Base-by-base conservation (phyloP, 2,797 vertebrate genomes). In the Crossoptilon crossoptilon region DNA sequence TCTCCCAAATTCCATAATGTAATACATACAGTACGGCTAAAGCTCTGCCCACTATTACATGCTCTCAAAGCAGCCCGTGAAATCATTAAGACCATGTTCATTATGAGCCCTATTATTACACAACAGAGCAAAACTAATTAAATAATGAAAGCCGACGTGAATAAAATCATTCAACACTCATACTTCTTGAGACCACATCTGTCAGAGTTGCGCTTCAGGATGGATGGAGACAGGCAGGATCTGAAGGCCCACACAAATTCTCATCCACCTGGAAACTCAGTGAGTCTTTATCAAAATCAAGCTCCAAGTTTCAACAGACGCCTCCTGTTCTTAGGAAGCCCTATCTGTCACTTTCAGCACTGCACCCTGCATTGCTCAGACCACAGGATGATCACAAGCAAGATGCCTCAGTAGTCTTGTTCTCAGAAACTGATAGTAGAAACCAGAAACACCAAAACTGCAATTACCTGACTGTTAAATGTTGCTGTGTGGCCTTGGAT, bases 101-200 rank as follows among this genome's bases (percentile, higher is more conserved):
- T 96, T 89, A 91, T 94, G 91, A 96, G 90, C 46, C 60, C 82
- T 87, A 91, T 95, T 96, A 97, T 86, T 97, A 79, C 80, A 89
- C 82, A 82, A 90, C 89, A 93, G 44, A 90, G 80, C 93, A 96
- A 94, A 97, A 91, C 87, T 96, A 96, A 97, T 97, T 97, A 90
- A 97, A 97, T 90, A 97, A 97, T 96, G 85, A 11, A 97, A 97
- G 94, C 72, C 87, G 89, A 97, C 93, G 94, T 31, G 69, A 95
- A 79, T 91, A 94, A 95, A 88, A 87, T 76, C 89, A 95, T 95
- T 96, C 93, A 96, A 94, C 63, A 58, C 91, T 96, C 90, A 93
- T 80, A 85, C 49, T 93, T 90, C 77, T 49, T 90, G 82, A 93
- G 91, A 77, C 23, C 91, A 83, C 24, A 82, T 37, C 62, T 43